Evolutionary conservation across 2,888 invertebrate species (phyloP), one percentile per base, ranked within the genome.

Genomic region (Aethes cnicana): DNA sequence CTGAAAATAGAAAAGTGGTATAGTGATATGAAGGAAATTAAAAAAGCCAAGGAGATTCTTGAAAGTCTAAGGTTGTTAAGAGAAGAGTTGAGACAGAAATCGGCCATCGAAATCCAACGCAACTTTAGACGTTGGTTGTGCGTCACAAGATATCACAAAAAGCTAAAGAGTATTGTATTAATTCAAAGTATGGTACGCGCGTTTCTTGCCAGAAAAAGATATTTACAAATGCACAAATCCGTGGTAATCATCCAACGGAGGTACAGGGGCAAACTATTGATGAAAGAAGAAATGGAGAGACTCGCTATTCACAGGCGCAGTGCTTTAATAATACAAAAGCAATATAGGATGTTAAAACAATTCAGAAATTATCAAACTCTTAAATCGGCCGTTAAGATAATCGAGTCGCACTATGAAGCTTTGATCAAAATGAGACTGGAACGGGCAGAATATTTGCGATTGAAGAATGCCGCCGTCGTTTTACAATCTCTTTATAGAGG

Each of bases 1-100:
- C 43, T 74, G 0, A 84, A 70, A 57, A 89, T 93, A 42, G 92
- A 93, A 64, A 74, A 66, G 8, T 91, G 88, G 83, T 92, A 88
- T 63, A 81, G 66, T 57, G 85, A 84, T 58, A 35, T 74, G 1
- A 76, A 64, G 56, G 56, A 68, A 52, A 72, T 77, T 8, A 70
- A 64, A 44, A 67, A 75, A 61, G 84, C 84, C 7, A 80, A 74
- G 60, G 52, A 53, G 2, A 68, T 56, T 30, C 62, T 84, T 6
- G 44, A 62, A 5, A 63, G 43, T 37, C 64, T 86, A 42, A 74
- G 60, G 58, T 36, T 53, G 2, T 68, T 74, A 57, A 73, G 69
- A 47, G 70, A 75, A 42, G 67, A 72, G 46, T 54, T 75, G 11
- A 65, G 61, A 56, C 53, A 53, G 12, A 75, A 69, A 58, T 76